Conservation (phyloP, 2,113 vertebrate genomes). For the Microtus pennsylvanicus region DNA sequence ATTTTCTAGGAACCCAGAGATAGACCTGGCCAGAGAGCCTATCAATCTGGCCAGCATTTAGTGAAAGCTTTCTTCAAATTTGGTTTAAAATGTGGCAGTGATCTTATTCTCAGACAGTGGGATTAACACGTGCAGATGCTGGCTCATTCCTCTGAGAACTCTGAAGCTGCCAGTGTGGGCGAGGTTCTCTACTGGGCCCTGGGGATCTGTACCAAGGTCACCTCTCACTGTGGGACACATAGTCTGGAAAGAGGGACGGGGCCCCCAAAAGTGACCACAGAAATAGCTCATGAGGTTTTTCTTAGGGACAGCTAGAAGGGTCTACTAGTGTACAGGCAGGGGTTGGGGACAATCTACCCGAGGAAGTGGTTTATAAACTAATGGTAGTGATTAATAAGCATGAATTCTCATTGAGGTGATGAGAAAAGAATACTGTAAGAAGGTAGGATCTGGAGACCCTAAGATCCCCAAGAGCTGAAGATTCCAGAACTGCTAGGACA, state of each 20-base stretch:
- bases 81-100: neutral
- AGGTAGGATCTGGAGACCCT: neutral
- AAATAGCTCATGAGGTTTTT: neutral
- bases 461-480: neutral
- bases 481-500: neutral
- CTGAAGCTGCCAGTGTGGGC: neutral
- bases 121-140: neutral
- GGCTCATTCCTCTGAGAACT: neutral
- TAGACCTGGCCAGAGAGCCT: neutral
- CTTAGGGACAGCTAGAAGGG: neutral
- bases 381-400: neutral
- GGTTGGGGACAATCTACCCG: neutral
- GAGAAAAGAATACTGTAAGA: neutral
- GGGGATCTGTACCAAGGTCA: neutral
- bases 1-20: neutral
- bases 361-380: conserved; percentile 17
- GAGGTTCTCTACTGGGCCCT: neutral
- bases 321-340: conserved; percentile 22
- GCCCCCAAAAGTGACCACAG: too few species aligned
- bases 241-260: neutral
- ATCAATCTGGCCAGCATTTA: neutral
- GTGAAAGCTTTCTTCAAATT: neutral
- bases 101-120: neutral
- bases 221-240: neutral
- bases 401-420: neutral